phyloP scores from a whole-genome alignment of 1,140 invertebrate genomes.

The Cotesia vestalis region DNA sequence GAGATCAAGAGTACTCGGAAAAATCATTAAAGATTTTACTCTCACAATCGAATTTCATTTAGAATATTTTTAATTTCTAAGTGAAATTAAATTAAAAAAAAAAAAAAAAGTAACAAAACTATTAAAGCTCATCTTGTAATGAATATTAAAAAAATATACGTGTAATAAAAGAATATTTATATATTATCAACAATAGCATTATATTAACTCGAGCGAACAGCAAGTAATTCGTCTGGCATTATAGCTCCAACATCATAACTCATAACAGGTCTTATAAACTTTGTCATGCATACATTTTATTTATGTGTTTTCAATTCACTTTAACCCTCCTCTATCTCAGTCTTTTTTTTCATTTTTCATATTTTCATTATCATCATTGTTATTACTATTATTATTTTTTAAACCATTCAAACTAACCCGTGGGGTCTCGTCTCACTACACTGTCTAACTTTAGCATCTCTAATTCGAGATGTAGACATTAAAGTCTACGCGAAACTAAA shows the following conservation, averaged over 20 bases:
- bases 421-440: conserved; percentile 12
- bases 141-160: no score
- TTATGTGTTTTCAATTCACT: conserved; percentile 11
- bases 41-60: no score
- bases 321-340: neutral
- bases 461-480: neutral
- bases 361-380: conserved; percentile 7
- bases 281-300: neutral
- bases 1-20: no score
- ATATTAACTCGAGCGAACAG: conserved; percentile 9
- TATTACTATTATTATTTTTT: neutral
- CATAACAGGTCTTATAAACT: conserved; percentile 16
- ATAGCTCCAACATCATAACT: neutral
- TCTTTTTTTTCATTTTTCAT: conserved; percentile 10
- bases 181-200: neutral
- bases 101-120: no score
- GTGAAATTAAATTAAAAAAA: no score
- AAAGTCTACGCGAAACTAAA: neutral
- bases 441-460: conserved; percentile 29
- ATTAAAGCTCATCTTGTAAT: no score
- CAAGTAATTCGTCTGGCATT: conserved; percentile 9
- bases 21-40: no score
- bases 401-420: conserved; percentile 19
- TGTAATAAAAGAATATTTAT: no score
- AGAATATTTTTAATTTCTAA: no score